Evolutionary conservation across 2,797 vertebrate genomes (phyloP), one percentile per base, ranked within the genome.

Genomic region (Enteromius treurensis): DNA sequence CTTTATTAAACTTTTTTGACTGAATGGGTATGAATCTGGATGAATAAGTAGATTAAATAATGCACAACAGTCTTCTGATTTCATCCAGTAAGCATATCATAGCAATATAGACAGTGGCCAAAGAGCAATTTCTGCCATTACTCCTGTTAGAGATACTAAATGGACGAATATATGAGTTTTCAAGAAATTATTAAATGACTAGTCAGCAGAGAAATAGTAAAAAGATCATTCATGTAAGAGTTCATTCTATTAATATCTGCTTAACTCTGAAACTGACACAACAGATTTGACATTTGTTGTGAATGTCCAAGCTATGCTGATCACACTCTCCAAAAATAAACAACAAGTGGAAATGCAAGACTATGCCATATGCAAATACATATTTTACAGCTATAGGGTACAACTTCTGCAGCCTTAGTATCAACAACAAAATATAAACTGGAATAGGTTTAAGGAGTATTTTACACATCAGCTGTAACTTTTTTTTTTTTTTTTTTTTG

Each of bases 141-240:
- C 17, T 80, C 78, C 37, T 29, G 21, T 58, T 80, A 69, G 32
- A 70, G 49, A 80, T 42, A 60, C 8, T 19, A 42, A 42, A 32
- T 29, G 6, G n/a, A 19, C 32, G 5, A 69, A 26, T 34, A 74
- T 21, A 7, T 51, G 45, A 23, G 62, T 51, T 23, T 68, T 23
- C 2, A 37, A n/a, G 21, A 62, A 51, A 42, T 13, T 15, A n/a
- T 21, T 77, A 7, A 47, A 17, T 77, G 23, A 47, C 40, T 70
- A 45, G 37, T 70, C 37, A 42, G 40, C 68, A 14, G 21, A n/a
- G 40, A 45, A 70, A 70, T 23, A 5, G 11, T 70, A 45, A 70
- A 45, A 40, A 70, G 40, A 70, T 26, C n/a, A n/a, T n/a, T n/a
- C n/a, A n/a, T n/a, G n/a, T 6, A 6, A 1, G 8, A 40, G 10